These are phyloP conservation scores for Antheraea assamensis DNA, from an alignment of 2,888 invertebrate genomes.

Conservation along the genomic window DNA sequence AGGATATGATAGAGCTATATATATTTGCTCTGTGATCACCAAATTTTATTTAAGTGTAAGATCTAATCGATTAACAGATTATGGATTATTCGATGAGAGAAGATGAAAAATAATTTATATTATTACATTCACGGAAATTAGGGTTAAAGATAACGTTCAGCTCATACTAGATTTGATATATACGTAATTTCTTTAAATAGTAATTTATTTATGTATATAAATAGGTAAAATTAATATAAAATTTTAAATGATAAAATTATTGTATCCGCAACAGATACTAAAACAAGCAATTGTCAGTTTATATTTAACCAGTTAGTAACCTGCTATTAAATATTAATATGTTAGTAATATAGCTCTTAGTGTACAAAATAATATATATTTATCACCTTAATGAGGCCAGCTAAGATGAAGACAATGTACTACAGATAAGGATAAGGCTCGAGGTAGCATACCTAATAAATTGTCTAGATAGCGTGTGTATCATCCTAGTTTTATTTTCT, in stretches of 20 bases:
- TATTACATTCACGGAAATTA: no score
- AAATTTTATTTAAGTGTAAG: no score
- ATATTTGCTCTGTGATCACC: no score
- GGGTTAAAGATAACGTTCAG: no score
- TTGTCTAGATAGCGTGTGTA: not conserved
- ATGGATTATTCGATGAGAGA: no score
- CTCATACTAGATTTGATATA: no score
- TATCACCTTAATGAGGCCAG: slow-evolving; percentile 44
- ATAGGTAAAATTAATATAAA: not conserved
- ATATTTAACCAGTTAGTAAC: not conserved
- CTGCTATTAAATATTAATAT: not conserved
- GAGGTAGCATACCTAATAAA: slow-evolving; percentile 48
- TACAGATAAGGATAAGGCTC: slow-evolving; percentile 53
- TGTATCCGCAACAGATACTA: not conserved
- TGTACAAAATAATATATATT: not conserved
- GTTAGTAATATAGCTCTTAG: not conserved
- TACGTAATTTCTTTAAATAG: no score
- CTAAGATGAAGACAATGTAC: slow-evolving; percentile 65
- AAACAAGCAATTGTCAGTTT: not conserved
- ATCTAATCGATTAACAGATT: no score
- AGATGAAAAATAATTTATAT: no score
- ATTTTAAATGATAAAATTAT: not conserved
- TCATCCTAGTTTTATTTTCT: not conserved
- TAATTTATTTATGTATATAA: no score
- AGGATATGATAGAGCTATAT: no score